These are phyloP conservation scores for Ascidia mentula DNA, from an alignment of 23 tunicate genomes.

Conservation along the genomic window DNA sequence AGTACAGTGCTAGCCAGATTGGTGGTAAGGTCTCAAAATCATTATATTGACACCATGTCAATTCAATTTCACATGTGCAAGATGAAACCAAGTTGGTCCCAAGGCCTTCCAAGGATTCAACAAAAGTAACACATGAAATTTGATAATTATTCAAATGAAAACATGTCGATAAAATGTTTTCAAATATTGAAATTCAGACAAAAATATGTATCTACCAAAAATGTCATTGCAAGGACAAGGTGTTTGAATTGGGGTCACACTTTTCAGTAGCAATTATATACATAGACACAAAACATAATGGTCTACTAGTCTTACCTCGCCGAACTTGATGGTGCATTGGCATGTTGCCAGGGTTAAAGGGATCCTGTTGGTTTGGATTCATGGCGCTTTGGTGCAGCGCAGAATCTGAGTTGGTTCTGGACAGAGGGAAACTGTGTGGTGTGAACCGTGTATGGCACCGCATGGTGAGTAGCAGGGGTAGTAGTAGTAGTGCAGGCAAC, in stretches of 20 bases:
- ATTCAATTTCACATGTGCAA: not conserved
- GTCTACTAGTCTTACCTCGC: conserved; percentile 76
- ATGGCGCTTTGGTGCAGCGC: conserved; percentile 95
- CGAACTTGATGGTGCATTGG: conserved; percentile 58
- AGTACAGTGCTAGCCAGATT: not conserved
- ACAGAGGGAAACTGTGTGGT: conserved; percentile 80
- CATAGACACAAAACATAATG: too few species aligned
- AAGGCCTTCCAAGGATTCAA: not conserved
- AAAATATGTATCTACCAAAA: too few species aligned
- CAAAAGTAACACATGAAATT: not conserved
- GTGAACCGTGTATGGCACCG: not conserved
- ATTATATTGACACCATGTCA: conserved; percentile 10
- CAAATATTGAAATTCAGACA: not conserved
- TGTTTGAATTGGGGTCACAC: too few species aligned
- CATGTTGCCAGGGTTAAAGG: conserved; percentile 40
- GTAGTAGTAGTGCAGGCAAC: conserved; percentile 37
- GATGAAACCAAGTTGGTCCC: not conserved
- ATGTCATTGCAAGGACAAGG: too few species aligned
- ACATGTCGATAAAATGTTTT: not conserved
- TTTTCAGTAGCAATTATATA: too few species aligned
- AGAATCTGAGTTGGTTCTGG: conserved; percentile 97
- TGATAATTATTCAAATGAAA: not conserved
- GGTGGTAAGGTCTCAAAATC: not conserved
- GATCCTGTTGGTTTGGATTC: conserved; percentile 79
- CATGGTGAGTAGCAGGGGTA: conserved; percentile 4